Percentiles rank a stretch among this genome's conserved stretches.
Conservation (phyloP, 2,888 invertebrate genomes). For the Tyria jacobaeae region DNA sequence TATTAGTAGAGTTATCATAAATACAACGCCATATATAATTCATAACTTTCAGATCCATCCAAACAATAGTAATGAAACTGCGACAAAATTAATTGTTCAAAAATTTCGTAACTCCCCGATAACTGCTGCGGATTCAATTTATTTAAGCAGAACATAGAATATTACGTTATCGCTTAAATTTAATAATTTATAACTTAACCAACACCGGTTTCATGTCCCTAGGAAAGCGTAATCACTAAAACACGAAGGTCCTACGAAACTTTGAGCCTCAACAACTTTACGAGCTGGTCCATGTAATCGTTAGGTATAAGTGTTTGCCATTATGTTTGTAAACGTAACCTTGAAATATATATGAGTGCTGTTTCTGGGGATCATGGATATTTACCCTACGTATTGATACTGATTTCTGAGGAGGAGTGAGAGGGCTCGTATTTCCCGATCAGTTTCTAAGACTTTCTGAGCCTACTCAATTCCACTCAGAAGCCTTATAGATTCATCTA, state of each 20-base stretch:
- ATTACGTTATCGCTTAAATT: conserved; percentile 19
- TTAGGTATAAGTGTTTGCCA: conserved; percentile 21
- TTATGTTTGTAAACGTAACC: conserved; percentile 28
- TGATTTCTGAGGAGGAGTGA: neutral
- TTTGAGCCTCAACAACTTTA: conserved; percentile 27
- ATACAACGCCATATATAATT: too few species aligned
- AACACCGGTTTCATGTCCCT: conserved; percentile 19
- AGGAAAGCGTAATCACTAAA: conserved; percentile 15
- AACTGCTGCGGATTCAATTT: too few species aligned
- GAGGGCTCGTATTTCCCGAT: too few species aligned
- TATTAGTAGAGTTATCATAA: too few species aligned
- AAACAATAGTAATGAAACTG: too few species aligned
- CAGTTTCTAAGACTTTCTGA: too few species aligned
- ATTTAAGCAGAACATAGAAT: neutral
- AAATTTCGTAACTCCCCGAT: too few species aligned
- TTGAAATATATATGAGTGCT: conserved; percentile 9
- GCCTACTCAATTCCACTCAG: too few species aligned
- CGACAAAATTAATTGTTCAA: too few species aligned
- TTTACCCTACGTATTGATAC: neutral
- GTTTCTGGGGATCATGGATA: neutral
- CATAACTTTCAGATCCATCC: too few species aligned
- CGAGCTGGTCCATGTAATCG: conserved; percentile 19
- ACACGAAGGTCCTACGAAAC: conserved; percentile 17
- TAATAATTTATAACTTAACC: conserved; percentile 21
- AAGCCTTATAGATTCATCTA: too few species aligned